phyloP scores from a whole-genome alignment of 2,888 invertebrate genomes.

The Drosophila eohydei region DNA sequence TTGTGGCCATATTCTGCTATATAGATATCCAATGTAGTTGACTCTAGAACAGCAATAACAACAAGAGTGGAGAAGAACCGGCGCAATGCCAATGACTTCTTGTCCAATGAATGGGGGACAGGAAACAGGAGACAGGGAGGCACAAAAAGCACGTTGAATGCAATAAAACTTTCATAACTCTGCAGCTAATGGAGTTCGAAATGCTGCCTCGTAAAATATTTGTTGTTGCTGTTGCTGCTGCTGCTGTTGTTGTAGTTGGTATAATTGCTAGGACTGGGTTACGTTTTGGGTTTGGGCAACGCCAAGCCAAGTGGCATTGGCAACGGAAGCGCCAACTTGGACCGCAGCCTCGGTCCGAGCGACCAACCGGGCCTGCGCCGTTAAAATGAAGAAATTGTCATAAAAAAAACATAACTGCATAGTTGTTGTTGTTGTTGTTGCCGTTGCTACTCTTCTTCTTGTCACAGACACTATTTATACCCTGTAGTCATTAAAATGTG shows the following conservation, averaged over 20 bases:
- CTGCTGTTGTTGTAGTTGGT: constrained; percentile 32
- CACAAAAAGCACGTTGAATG: constrained; percentile 64
- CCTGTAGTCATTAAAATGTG: constrained; percentile 24
- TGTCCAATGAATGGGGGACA: constrained; percentile 17
- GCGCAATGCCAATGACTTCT: constrained; percentile 73
- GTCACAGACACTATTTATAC: constrained; percentile 26
- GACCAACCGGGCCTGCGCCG: constrained; percentile 34
- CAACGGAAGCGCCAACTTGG: constrained; percentile 79
- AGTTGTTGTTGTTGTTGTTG: constrained; percentile 27
- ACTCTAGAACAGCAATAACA: constrained; percentile 36
- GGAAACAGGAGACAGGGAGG: constrained; percentile 39
- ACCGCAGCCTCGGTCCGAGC: constrained; percentile 26
- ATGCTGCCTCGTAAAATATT: constrained; percentile 77
- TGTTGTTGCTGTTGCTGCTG: constrained; percentile 42
- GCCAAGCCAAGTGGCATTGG: constrained; percentile 32
- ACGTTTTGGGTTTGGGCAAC: constrained; percentile 42
- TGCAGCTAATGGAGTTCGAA: constrained; percentile 78
- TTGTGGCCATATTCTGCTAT: constrained; percentile 41
- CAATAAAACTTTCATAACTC: constrained; percentile 79
- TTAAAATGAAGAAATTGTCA: constrained; percentile 77
- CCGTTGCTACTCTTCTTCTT: neutral
- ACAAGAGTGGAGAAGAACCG: constrained; percentile 14
- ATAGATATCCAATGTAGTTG: constrained; percentile 46
- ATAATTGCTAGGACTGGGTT: constrained; percentile 72
- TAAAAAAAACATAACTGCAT: constrained; percentile 61